Conservation (phyloP, 2,888 invertebrate genomes). For the Volucella inanis region DNA sequence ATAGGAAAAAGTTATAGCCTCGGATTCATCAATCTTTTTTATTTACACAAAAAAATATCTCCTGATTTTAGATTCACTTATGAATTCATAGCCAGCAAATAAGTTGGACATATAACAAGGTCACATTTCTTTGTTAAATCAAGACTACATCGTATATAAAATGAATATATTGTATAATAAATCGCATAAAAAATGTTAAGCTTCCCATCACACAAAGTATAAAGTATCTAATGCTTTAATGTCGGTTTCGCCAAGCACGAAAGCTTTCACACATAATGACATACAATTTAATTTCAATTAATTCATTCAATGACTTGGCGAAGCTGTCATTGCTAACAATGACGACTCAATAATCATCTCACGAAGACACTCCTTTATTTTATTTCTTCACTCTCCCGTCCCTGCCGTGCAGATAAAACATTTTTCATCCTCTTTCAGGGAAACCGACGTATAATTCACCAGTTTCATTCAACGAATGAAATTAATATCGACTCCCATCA, state of each 20-base stretch:
- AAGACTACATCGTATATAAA: too few species aligned
- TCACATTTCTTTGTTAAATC: too few species aligned
- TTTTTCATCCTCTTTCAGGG: constrained; percentile 50
- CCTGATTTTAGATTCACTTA: too few species aligned
- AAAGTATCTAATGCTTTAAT: too few species aligned
- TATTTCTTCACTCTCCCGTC: neutral
- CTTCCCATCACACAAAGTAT: too few species aligned
- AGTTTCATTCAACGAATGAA: constrained; percentile 66
- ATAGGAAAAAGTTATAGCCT: too few species aligned
- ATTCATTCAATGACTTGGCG: constrained; percentile 76
- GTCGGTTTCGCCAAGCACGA: neutral
- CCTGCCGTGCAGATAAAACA: constrained; percentile 45
- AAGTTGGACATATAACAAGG: too few species aligned
- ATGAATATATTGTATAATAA: too few species aligned
- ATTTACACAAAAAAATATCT: too few species aligned
- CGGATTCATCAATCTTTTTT: too few species aligned
- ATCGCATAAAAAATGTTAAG: too few species aligned
- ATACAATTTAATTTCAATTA: constrained; percentile 77
- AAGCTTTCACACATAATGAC: constrained; percentile 60
- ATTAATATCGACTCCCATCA: constrained; percentile 73
- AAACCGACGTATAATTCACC: constrained; percentile 62
- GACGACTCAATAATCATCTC: constrained; percentile 69
- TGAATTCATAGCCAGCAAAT: too few species aligned
- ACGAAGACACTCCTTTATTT: constrained; percentile 51
- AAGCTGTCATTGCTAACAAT: constrained; percentile 69